These are phyloP conservation scores for Cataglyphis altisquamis DNA, from an alignment of 2,888 invertebrate genomes.

Conservation along the genomic window DNA sequence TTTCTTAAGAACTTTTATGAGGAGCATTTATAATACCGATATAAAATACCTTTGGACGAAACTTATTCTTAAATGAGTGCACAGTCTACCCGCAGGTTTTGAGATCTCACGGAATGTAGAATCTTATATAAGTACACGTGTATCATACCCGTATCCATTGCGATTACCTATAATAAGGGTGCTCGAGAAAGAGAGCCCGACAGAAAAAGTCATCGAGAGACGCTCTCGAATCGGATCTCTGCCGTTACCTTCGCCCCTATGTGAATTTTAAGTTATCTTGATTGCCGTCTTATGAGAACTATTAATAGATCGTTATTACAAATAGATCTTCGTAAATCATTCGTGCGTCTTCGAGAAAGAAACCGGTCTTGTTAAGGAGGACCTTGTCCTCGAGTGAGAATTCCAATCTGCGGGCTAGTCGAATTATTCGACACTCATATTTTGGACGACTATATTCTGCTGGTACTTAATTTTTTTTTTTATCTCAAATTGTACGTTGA, in stretches of 20 bases:
- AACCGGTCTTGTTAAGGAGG: slow-evolving; percentile 9
- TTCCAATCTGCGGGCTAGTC: slow-evolving; percentile 33
- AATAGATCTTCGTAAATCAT: slow-evolving; percentile 11
- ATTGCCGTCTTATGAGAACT: slow-evolving; percentile 15
- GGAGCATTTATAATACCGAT: background rate
- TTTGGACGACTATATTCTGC: background rate
- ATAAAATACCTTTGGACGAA: background rate
- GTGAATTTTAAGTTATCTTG: slow-evolving; percentile 24
- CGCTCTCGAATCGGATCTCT: slow-evolving; percentile 27
- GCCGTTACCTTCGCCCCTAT: slow-evolving; percentile 57
- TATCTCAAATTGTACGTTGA: background rate
- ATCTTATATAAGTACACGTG: slow-evolving; percentile 29
- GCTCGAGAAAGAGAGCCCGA: slow-evolving; percentile 39
- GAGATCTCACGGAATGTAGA: slow-evolving; percentile 40
- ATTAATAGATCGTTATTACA: slow-evolving; percentile 25
- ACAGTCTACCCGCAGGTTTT: slow-evolving; percentile 43
- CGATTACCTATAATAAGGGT: slow-evolving; percentile 53
- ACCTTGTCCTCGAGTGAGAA: slow-evolving; percentile 14
- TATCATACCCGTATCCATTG: slow-evolving; percentile 58
- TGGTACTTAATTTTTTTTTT: slow-evolving; percentile 34
- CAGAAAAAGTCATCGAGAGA: slow-evolving; percentile 15
- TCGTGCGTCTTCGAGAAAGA: slow-evolving; percentile 13
- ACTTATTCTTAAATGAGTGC: background rate
- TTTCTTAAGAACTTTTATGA: background rate
- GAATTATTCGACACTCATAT: slow-evolving; percentile 22